Conservation (phyloP, 2,888 invertebrate species). For the Byasa hedistus region DNA sequence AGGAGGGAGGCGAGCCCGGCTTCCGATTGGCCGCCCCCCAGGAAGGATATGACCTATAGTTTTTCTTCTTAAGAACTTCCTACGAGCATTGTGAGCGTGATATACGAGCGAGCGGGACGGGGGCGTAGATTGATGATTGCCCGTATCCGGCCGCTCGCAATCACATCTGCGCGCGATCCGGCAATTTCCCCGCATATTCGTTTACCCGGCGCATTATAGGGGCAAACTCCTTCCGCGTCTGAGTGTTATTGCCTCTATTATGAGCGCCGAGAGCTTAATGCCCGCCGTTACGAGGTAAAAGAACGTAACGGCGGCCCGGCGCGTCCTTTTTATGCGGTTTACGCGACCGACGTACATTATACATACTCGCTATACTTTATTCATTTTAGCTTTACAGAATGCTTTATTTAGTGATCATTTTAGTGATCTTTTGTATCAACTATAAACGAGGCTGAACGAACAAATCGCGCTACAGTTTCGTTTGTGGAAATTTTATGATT, state of each 20-base stretch:
- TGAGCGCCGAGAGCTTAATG: constrained; percentile 62
- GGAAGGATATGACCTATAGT: constrained; percentile 81
- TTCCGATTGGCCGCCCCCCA: constrained; percentile 77
- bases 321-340: constrained; percentile 38
- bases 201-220: constrained; percentile 73
- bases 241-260: constrained; percentile 74
- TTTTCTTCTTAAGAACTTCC: constrained; percentile 81
- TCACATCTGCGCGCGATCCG: constrained; percentile 70
- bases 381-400: constrained; percentile 18
- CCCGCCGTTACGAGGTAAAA: constrained; percentile 46
- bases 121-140: constrained; percentile 73
- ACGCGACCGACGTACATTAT: constrained; percentile 34
- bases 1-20: constrained; percentile 46
- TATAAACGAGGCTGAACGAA: too few species aligned
- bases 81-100: constrained; percentile 76
- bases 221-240: constrained; percentile 67
- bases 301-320: constrained; percentile 34
- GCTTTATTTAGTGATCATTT: constrained; percentile 12
- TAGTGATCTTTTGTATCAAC: too few species aligned
- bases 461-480: too few species aligned
- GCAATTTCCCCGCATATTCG: constrained; percentile 78
- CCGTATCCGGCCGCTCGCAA: constrained; percentile 66
- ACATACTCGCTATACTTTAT: constrained; percentile 27
- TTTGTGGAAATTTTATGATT: too few species aligned
- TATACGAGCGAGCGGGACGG: constrained; percentile 59